Evolutionary conservation across 2,797 vertebrate genomes (phyloP).

Genomic region (Chloroceryle inda): DNA sequence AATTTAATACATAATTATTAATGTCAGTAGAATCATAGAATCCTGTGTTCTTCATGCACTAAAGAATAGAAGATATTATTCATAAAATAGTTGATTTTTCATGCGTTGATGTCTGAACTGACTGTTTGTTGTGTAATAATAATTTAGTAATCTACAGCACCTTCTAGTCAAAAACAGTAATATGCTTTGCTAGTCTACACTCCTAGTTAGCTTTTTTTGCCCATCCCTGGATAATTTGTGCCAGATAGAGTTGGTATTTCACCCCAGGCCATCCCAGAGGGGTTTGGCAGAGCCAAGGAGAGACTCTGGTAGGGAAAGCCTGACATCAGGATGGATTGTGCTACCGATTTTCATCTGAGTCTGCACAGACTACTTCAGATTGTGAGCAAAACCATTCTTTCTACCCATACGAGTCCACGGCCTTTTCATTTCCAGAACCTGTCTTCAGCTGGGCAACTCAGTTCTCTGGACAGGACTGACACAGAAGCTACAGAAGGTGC

Average conservation of each 20-base stretch:
- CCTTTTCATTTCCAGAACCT: background rate
- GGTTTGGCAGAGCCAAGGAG: background rate
- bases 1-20: background rate
- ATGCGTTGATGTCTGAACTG: background rate
- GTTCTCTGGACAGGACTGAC: background rate
- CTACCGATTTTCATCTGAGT: background rate
- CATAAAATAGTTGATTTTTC: background rate
- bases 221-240: background rate
- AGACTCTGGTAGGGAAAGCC: background rate
- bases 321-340: background rate
- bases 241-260: background rate
- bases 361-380: background rate
- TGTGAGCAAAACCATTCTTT: background rate
- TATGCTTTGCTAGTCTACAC: no score
- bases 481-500: background rate
- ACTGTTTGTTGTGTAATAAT: background rate
- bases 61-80: background rate
- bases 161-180: no score
- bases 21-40: background rate
- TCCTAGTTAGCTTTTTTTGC: no score
- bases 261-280: background rate
- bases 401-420: accelerated
- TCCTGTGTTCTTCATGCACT: background rate
- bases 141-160: no score
- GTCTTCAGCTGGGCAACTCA: background rate